These are phyloP conservation scores for Latrodectus geometricus DNA, from an alignment of 1,140 invertebrate species.

Conservation along the genomic window DNA sequence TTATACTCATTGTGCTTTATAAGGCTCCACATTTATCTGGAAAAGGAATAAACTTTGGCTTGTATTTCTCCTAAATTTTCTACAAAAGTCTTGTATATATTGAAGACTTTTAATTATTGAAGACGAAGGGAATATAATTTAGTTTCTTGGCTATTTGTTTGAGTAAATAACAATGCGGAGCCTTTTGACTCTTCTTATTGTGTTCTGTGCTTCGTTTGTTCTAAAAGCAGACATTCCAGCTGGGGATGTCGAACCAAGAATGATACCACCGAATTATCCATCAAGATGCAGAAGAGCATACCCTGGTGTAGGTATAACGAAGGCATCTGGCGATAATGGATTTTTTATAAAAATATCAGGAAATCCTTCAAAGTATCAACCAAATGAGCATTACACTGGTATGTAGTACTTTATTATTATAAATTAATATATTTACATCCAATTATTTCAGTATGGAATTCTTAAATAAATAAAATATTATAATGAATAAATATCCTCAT, in stretches of 20 bases:
- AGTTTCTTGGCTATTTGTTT: no score
- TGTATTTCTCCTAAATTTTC: no score
- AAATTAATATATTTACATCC: not conserved
- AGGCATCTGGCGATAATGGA: conserved; percentile 37
- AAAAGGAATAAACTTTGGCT: no score
- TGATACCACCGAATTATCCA: conserved; percentile 11
- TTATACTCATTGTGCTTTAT: no score
- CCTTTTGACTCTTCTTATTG: not conserved
- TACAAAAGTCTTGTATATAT: no score
- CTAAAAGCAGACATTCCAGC: not conserved
- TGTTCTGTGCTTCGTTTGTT: not conserved
- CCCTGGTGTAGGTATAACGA: not conserved
- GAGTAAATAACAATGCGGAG: no score
- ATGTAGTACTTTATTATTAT: conserved; percentile 2
- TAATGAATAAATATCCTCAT: no score
- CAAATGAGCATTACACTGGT: conserved; percentile 63
- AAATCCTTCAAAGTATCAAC: conserved; percentile 63
- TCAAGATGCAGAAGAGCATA: not conserved
- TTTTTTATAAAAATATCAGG: conserved; percentile 63
- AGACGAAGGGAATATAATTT: not conserved
- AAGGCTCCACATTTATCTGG: no score
- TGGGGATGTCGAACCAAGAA: not conserved
- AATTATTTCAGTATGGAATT: not conserved
- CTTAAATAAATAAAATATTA: no score
- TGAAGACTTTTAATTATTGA: no score